phyloP scores from a whole-genome alignment of 2,888 invertebrate species.

The Polylopha cassiicola region DNA sequence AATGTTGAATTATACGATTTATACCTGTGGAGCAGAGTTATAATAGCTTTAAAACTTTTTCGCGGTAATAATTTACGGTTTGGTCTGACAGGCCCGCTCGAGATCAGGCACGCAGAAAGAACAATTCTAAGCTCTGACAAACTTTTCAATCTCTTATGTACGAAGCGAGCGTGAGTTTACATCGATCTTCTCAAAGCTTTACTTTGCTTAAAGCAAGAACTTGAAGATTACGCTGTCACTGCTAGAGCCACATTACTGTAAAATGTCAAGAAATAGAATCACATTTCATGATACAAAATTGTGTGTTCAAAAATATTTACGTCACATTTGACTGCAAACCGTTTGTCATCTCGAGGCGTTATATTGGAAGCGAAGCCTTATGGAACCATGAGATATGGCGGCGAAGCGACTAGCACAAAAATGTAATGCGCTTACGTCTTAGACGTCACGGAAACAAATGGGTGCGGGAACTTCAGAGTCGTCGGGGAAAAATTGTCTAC shows the following conservation, averaged over 20 bases:
- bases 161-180: constrained; percentile 35
- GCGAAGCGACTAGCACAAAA: constrained; percentile 50
- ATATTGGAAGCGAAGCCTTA: constrained; percentile 56
- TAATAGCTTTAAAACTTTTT: constrained; percentile 51
- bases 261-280: constrained; percentile 22
- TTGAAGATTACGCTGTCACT: constrained; percentile 23
- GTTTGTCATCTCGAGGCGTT: constrained; percentile 52
- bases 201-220: constrained; percentile 29
- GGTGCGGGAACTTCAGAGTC: constrained; percentile 41
- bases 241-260: constrained; percentile 7
- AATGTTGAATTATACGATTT: constrained; percentile 35
- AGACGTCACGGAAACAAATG: constrained; percentile 55
- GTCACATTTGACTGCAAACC: constrained; percentile 45
- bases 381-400: constrained; percentile 52
- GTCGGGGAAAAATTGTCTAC: constrained; percentile 35
- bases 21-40: constrained; percentile 44
- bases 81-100: constrained; percentile 40
- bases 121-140: constrained; percentile 45
- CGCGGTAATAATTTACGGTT: constrained; percentile 50
- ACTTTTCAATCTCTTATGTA: constrained; percentile 45
- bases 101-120: constrained; percentile 51
- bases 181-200: constrained; percentile 35
- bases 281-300: constrained; percentile 27
- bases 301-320: constrained; percentile 43
- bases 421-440: constrained; percentile 56